These are phyloP conservation scores for Xenentodon cancila DNA, from an alignment of 2,797 vertebrate genomes.

Conservation along the genomic window DNA sequence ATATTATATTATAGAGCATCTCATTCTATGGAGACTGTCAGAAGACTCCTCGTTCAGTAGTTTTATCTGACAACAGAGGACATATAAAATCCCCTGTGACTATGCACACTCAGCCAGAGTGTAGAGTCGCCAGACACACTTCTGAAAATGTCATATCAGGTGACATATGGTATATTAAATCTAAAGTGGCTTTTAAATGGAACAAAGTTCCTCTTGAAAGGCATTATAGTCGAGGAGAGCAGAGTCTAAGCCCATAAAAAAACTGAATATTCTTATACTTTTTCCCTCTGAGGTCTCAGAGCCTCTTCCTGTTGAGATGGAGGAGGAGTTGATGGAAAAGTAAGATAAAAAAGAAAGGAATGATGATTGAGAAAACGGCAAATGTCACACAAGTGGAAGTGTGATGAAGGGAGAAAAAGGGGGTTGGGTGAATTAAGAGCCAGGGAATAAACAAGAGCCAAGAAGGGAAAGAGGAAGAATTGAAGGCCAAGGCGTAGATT, in stretches of 20 bases:
- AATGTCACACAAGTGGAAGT: constrained; percentile 12
- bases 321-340: constrained; percentile 11
- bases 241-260: neutral
- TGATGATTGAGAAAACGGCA: constrained; percentile 54
- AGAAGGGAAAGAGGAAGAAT: constrained; percentile 36
- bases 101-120: constrained; percentile 10
- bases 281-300: constrained; percentile 7
- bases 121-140: constrained; percentile 9
- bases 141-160: constrained; percentile 17
- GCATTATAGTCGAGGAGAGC: constrained; percentile 2
- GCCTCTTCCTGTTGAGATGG: constrained; percentile 21
- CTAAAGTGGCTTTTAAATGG: constrained; percentile 12
- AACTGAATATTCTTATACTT: neutral
- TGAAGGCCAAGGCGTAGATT: constrained; percentile 53
- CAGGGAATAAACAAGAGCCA: constrained; percentile 21
- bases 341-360: constrained; percentile 39
- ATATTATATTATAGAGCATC: constrained; percentile 19
- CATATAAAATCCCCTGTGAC: constrained; percentile 44
- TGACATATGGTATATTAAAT: constrained; percentile 25
- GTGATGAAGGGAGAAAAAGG: constrained; percentile 13
- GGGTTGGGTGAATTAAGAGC: neutral
- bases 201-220: constrained; percentile 1
- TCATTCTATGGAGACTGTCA: constrained; percentile 19
- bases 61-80: constrained; percentile 33
- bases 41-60: constrained; percentile 1